Evolutionary conservation across 1,140 invertebrate species (phyloP).

Genomic region (Yoshiicerus persimilis): DNA sequence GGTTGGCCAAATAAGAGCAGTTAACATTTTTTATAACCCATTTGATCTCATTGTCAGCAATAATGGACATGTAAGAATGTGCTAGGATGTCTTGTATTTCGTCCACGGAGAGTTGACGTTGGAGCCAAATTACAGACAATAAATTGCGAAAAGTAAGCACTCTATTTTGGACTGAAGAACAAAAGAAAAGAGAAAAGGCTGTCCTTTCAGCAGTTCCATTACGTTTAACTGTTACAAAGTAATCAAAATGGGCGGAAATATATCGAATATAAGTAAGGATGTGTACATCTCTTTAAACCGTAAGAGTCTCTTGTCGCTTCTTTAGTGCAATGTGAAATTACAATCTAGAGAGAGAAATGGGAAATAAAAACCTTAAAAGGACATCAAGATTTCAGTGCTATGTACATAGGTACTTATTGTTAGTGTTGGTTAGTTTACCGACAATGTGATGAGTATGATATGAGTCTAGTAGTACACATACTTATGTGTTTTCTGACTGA

Average conservation of each 20-base stretch:
- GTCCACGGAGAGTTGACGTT: not conserved
- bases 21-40: not conserved
- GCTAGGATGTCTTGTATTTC: not conserved
- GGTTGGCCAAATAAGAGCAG: not conserved
- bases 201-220: conserved; percentile 9
- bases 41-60: not conserved
- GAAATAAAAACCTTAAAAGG: conserved; percentile 3
- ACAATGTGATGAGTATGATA: not conserved
- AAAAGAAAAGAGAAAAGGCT: not conserved
- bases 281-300: not conserved
- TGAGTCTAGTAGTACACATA: not conserved
- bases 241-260: conserved; percentile 20
- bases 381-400: not conserved
- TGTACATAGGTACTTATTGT: not conserved
- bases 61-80: not conserved
- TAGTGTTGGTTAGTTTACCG: not conserved
- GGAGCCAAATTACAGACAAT: not conserved
- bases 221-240: conserved; percentile 1
- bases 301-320: not conserved
- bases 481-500: not conserved
- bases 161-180: not conserved
- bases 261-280: not conserved
- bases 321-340: not conserved
- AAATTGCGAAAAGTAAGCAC: conserved; percentile 4
- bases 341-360: not conserved